phyloP scores from a whole-genome alignment of 92 coral and sea anemone species.

The Virgularia gustaviana region DNA sequence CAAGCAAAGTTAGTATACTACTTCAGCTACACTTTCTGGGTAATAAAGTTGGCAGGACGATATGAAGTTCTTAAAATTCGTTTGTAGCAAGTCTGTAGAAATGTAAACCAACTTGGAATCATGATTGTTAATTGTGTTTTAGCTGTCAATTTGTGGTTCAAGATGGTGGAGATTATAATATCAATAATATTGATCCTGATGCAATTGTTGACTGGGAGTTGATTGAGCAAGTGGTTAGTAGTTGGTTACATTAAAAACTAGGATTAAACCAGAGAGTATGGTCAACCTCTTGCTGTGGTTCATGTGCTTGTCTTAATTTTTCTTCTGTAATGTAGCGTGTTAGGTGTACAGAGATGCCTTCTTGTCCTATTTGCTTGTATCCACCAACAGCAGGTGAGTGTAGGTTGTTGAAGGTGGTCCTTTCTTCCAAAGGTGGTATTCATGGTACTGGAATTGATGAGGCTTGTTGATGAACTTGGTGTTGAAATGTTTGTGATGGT shows the following conservation, averaged over 20 bases:
- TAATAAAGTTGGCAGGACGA: neutral
- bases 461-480: too few relatives aligned
- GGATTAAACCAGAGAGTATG: too few relatives aligned
- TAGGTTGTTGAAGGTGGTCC: neutral
- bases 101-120: too few relatives aligned
- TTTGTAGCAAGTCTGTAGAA: neutral
- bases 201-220: slow-evolving; percentile 89
- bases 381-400: slow-evolving; percentile 92
- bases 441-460: too few relatives aligned
- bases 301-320: too few relatives aligned
- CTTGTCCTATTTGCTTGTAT: slow-evolving; percentile 91
- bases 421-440: too few relatives aligned
- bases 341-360: slow-evolving; percentile 86
- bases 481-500: too few relatives aligned
- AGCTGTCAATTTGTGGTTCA: slow-evolving; percentile 95
- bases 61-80: neutral
- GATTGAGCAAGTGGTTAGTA: slow-evolving; percentile 91
- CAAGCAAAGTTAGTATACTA: too few relatives aligned
- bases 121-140: neutral
- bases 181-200: slow-evolving; percentile 87
- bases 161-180: slow-evolving; percentile 80
- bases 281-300: too few relatives aligned
- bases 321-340: slow-evolving; percentile 66
- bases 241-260: neutral
- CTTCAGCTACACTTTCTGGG: neutral